Evolutionary conservation across 2,888 invertebrate genomes (phyloP).

Genomic region (Panzeria rudis): DNA sequence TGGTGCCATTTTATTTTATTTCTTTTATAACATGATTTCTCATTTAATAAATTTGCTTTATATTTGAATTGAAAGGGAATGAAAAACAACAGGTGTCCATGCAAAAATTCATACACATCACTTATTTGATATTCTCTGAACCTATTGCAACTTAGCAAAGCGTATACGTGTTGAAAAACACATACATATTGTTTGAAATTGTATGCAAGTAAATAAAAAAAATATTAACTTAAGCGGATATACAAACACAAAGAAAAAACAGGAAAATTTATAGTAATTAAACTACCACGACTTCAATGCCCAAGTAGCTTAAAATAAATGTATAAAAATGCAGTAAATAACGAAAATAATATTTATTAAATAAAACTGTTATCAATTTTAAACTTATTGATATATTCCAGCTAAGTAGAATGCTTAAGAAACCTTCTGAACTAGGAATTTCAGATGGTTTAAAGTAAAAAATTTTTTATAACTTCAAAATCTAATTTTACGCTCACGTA

Average conservation of each 20-base stretch:
- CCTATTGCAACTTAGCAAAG: conserved; percentile 5
- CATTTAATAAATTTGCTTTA: conserved; percentile 19
- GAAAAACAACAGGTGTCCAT: conserved; percentile 62
- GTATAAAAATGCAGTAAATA: too few species aligned
- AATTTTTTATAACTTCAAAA: too few species aligned
- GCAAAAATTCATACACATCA: conserved; percentile 42
- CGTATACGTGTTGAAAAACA: background rate
- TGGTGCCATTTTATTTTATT: background rate
- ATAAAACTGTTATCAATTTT: too few species aligned
- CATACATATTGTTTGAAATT: background rate
- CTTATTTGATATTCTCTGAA: conserved; percentile 53
- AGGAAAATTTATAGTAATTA: too few species aligned
- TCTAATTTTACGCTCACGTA: too few species aligned
- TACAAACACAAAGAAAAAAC: background rate
- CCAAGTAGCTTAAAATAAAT: too few species aligned
- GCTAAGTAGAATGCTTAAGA: too few species aligned
- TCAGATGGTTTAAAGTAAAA: too few species aligned
- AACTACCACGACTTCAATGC: too few species aligned
- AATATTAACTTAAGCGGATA: background rate
- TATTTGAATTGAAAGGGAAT: conserved; percentile 35
- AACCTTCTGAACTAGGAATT: too few species aligned
- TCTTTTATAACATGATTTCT: conserved; percentile 2
- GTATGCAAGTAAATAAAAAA: background rate
- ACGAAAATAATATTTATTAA: too few species aligned
- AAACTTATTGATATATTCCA: too few species aligned